phyloP scores from a whole-genome alignment of 2,797 vertebrate genomes.

The Serranus cabrilla region DNA sequence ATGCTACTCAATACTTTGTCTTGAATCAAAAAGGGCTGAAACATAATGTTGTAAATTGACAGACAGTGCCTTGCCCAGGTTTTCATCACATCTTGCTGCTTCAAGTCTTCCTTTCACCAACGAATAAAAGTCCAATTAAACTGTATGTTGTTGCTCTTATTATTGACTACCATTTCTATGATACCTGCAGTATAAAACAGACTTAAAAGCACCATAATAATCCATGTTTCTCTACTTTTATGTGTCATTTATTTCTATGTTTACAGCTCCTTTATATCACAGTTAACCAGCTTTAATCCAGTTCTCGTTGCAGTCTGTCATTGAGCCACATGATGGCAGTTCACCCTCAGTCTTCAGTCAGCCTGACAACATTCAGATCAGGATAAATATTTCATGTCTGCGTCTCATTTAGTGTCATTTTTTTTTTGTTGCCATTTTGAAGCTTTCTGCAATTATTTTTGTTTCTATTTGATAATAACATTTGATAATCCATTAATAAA shows the following conservation, averaged over 20 bases:
- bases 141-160: not conserved
- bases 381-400: too few species aligned
- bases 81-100: slow-evolving; percentile 77
- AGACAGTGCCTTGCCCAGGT: slow-evolving; percentile 73
- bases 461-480: too few species aligned
- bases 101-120: slow-evolving; percentile 80
- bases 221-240: not conserved
- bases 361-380: too few species aligned
- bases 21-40: slow-evolving; percentile 57
- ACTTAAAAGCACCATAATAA: not conserved
- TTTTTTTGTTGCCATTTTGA: too few species aligned
- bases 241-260: too few species aligned
- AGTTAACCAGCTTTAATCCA: too few species aligned
- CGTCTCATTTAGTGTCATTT: too few species aligned
- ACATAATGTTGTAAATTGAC: slow-evolving; percentile 49
- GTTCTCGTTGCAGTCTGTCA: slow-evolving; percentile 15
- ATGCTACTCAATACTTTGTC: slow-evolving; percentile 52
- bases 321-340: slow-evolving; percentile 51
- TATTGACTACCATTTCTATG: not conserved
- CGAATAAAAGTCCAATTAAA: slow-evolving; percentile 80
- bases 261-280: too few species aligned
- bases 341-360: not conserved
- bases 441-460: too few species aligned
- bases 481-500: too few species aligned
- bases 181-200: not conserved